Conservation (phyloP, 2,797 vertebrate species). For the Etheostoma nigrum region DNA sequence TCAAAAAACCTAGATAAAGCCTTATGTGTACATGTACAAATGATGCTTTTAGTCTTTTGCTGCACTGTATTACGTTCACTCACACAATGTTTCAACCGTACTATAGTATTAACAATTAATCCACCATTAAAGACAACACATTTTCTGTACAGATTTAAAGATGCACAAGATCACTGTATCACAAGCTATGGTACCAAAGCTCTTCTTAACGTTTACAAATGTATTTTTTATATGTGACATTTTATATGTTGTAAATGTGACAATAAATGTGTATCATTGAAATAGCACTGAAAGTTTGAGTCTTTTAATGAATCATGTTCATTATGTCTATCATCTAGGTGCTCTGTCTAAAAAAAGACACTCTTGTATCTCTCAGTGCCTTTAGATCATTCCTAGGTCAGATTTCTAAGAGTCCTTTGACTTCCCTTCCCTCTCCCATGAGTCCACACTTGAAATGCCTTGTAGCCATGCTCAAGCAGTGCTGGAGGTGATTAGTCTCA, state of each 20-base stretch:
- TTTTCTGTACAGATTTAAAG: slow-evolving; percentile 63
- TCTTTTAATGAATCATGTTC: slow-evolving; percentile 23
- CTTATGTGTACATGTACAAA: slow-evolving; percentile 34
- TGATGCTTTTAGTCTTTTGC: slow-evolving; percentile 32
- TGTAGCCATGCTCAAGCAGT: slow-evolving; percentile 32
- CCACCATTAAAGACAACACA: slow-evolving; percentile 45
- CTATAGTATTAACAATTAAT: slow-evolving; percentile 6
- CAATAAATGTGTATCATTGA: slow-evolving; percentile 80
- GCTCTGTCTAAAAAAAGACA: neutral
- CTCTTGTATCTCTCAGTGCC: neutral
- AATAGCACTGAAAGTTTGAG: slow-evolving; percentile 7
- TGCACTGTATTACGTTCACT: slow-evolving; percentile 56
- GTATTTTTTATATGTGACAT: slow-evolving; percentile 85
- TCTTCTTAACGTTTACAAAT: slow-evolving; percentile 85
- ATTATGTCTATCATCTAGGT: neutral
- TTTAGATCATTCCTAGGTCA: slow-evolving; percentile 24
- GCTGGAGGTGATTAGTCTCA: slow-evolving; percentile 64
- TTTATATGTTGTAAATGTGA: slow-evolving; percentile 82
- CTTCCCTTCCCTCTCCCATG: neutral
- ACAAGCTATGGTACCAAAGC: slow-evolving; percentile 88
- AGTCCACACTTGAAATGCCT: slow-evolving; percentile 27
- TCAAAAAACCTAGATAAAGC: slow-evolving; percentile 23
- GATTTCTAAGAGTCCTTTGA: slow-evolving; percentile 30
- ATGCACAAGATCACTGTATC: slow-evolving; percentile 78
- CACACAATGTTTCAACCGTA: slow-evolving; percentile 29